Percentiles rank a stretch among this genome's conserved stretches.
These are phyloP conservation scores for Ormyrus rosae DNA, from an alignment of 2,888 invertebrate genomes.

Conservation along the genomic window DNA sequence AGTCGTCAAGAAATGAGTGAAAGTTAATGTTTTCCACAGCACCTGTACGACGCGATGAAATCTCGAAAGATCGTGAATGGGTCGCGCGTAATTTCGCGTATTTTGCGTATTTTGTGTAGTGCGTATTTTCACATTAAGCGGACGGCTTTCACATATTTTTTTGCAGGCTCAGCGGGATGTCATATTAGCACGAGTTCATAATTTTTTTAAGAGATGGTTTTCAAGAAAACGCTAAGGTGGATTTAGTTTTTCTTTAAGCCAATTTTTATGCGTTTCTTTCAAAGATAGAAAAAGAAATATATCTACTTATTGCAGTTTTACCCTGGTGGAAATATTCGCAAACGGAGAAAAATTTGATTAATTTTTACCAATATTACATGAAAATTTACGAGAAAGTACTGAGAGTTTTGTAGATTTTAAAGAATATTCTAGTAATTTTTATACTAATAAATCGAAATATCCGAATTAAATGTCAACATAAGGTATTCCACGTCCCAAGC, in stretches of 20 bases:
- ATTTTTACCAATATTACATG: no score
- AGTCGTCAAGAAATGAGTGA: constrained; percentile 64
- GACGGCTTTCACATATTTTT: constrained; percentile 36
- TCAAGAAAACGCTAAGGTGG: no score
- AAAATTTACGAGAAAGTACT: no score
- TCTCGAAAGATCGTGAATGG: constrained; percentile 27
- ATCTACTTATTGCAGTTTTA: neutral
- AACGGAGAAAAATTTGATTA: no score
- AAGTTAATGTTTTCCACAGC: constrained; percentile 72
- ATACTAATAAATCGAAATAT: no score
- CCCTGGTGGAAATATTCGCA: neutral
- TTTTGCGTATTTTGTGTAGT: constrained; percentile 7
- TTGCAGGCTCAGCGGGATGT: neutral
- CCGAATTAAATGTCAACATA: no score
- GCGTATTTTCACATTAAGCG: constrained; percentile 40
- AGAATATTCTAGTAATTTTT: no score
- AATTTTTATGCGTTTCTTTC: neutral
- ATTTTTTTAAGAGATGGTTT: constrained; percentile 1
- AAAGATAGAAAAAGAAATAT: neutral
- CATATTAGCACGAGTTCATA: neutral
- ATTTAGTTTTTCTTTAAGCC: neutral
- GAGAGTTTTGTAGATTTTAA: no score
- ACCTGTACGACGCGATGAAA: neutral
- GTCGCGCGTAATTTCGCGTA: neutral
- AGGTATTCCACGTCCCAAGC: no score